Base-by-base conservation (phyloP, 1,140 invertebrate genomes). In the Drosophila sucinea region DNA sequence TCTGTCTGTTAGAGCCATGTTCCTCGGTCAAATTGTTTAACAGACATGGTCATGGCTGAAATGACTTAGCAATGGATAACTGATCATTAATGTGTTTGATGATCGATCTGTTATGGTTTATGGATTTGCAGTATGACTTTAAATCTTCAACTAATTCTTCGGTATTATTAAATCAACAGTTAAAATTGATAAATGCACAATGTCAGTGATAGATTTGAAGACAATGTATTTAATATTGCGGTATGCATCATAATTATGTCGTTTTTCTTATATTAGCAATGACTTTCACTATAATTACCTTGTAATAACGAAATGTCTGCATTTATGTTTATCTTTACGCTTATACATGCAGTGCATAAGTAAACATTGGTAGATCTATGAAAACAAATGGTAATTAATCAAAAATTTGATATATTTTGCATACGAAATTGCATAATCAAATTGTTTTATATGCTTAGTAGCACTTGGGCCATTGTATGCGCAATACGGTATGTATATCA, bases 341-440 rank as follows among this genome's bases (percentile, higher is more conserved):
- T 17, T 17, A 17, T 17, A 17, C 17, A 17, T n/a, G 11, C 11
- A 23, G 4, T 44, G 41, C 44, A 3, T 47, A 47, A 47, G n/a
- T 47, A 47, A 11, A 25, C 56, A 35, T 35, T 8, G 35, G 56
- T n/a, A 5, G 32, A 58, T 35, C 56, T 58, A 33, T 33, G 11
- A 7, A 17, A 33, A 17, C 4, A 11, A 57, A 57, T 58, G 30
- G 56, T 10, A 58, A 58, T 8, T 35, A 35, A 58, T 23, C 56
- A 58, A 32, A 32, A 35, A 65, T 17, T 56, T 65, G 17, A 30
- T 40, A 30, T 32, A 65, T 65, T 65, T 56, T 41, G 30, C 30
- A 63, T 63, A 63, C 61, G 25, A 65, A 65, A 65, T 58, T 58
- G 56, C 56, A 58, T 56, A 56, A 54, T 65, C 54, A 55, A 35